Percentiles rank a stretch among this genome's conserved stretches.
phyloP scores from a whole-genome alignment of 1,140 invertebrate species.

The Drosophila navojoa region DNA sequence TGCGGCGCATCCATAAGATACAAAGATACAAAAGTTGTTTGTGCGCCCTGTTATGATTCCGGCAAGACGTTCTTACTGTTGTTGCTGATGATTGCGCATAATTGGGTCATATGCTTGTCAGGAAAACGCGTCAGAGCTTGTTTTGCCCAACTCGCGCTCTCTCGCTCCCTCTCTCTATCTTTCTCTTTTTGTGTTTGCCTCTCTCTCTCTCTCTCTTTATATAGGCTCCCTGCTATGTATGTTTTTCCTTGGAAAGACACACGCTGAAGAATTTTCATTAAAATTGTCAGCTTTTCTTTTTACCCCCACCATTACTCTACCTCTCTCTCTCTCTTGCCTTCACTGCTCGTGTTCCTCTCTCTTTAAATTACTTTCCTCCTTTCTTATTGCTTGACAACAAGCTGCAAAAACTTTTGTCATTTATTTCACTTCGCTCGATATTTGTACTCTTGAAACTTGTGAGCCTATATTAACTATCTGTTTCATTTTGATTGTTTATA shows the following conservation, averaged over 20 bases:
- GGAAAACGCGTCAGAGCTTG: conserved; percentile 48
- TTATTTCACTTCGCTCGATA: conserved; percentile 27
- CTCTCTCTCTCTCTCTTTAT: no score
- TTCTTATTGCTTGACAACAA: conserved; percentile 43
- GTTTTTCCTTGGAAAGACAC: conserved; percentile 3
- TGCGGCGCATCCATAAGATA: conserved; percentile 36
- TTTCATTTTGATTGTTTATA: not conserved
- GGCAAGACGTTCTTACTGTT: conserved; percentile 36
- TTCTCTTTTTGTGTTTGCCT: no score
- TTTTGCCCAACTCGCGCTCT: not conserved
- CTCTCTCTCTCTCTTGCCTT: conserved; percentile 1
- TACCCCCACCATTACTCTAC: not conserved
- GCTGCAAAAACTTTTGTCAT: conserved; percentile 45
- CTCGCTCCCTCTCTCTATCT: not conserved
- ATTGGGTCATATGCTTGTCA: conserved; percentile 81
- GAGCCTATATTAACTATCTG: not conserved
- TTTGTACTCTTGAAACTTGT: conserved; percentile 20
- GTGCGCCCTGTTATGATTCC: conserved; percentile 55
- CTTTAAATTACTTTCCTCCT: conserved; percentile 69
- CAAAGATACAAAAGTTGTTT: conserved; percentile 63
- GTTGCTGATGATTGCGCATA: conserved; percentile 65
- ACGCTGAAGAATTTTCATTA: conserved; percentile 74
- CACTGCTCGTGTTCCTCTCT: conserved; percentile 8
- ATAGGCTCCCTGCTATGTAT: conserved; percentile 1
- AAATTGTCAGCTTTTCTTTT: conserved; percentile 66